Conservation (phyloP, 2,888 invertebrate species). For the Eurytoma adleriae region DNA sequence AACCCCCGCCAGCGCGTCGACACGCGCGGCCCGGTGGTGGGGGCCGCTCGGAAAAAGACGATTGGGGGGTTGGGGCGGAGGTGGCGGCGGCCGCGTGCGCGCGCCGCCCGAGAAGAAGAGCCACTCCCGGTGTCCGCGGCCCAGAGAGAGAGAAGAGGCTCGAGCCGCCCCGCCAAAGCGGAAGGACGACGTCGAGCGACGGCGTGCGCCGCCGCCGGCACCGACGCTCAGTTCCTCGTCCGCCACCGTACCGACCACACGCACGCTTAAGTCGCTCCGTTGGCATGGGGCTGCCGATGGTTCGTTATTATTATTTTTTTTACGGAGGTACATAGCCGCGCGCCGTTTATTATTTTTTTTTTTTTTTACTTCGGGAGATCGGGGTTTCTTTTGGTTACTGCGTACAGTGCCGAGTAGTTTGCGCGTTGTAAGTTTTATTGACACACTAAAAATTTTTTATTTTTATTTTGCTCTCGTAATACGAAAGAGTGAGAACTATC, state of each 20-base stretch:
- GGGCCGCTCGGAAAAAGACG: conserved; percentile 5
- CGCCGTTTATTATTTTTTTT: no score
- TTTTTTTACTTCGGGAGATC: no score
- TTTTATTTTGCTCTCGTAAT: no score
- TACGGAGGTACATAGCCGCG: no score
- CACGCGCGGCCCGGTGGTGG: neutral
- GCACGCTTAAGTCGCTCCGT: conserved; percentile 54
- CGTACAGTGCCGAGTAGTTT: no score
- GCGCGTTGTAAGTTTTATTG: no score
- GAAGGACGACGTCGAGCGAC: conserved; percentile 44
- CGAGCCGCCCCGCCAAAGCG: neutral
- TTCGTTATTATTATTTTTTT: no score
- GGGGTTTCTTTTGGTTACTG: no score
- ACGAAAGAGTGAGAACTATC: no score
- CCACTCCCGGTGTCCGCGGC: conserved; percentile 48
- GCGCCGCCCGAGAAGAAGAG: conserved; percentile 32
- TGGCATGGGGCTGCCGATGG: no score
- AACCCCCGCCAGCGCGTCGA: neutral
- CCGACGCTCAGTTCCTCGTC: conserved; percentile 73
- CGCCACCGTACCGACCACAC: conserved; percentile 72
- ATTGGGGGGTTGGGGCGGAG: neutral
- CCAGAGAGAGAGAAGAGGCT: conserved; percentile 31
- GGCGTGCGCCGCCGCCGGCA: conserved; percentile 63
- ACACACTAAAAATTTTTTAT: no score
- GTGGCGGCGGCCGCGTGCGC: conserved; percentile 40